Base-by-base conservation (phyloP, 2,113 vertebrate species). In the Tragelaphus strepsiceros region DNA sequence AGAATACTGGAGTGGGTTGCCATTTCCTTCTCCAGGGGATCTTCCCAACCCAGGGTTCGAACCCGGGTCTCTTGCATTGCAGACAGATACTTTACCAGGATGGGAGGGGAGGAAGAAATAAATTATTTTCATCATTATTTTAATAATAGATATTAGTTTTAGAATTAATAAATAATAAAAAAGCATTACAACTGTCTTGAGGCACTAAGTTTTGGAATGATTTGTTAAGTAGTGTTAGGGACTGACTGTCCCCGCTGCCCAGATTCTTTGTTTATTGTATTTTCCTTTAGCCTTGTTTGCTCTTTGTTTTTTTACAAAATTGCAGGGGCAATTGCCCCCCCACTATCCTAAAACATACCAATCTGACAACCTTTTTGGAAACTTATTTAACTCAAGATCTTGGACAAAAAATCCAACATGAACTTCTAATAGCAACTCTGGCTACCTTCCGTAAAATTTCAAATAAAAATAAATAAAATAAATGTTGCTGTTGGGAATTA, bases 401-500 rank as follows among this genome's bases (percentile, higher is more conserved):
- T 92, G 71, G 22, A 86, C 32, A 1, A 46, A 77, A 95, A n/a
- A 96, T 62, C 15, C 15, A 82, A 5, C 1, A 49, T 51, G 81
- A 87, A 74, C 28, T 54, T 97, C 5, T 32, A 67, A 2, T 54
- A 74, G 5, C 4, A 80, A 62, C 32, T 97, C 85, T 87, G 89
- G 22, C 46, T 96, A 95, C 56, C 64, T 30, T 97, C 39, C 1
- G 30, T 93, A 77, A 85, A 91, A 26, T 26, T 77, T 94, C 78
- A 92, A 43, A 54, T 11, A 62, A 7, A 88, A 86, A 82, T 32
- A 91, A 92, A 91, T 67, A 19, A 17, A 88, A 93, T 93, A 78
- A 88, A 91, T 74, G 21, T 35, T 61, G 64, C 54, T 92, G 8
- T 92, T 95, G 95, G 56, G 30, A 59, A 90, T 97, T 89, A 87